Percentiles rank a stretch among this genome's conserved stretches.
These are phyloP conservation scores for Cyprinodon tularosa DNA, from an alignment of 2,113 vertebrate species.

Conservation along the genomic window DNA sequence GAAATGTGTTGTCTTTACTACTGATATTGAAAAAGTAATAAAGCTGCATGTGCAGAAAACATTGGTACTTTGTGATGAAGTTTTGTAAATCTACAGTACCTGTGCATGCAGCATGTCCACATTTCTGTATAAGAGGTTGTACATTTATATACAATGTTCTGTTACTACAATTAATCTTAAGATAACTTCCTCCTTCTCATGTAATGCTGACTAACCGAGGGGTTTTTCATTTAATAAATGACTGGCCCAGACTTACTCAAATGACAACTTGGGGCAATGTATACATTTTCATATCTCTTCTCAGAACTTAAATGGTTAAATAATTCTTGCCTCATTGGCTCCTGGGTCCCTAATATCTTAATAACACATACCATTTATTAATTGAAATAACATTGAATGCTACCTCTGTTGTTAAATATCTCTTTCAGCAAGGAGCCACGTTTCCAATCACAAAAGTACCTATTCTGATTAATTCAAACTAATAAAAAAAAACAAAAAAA, in stretches of 20 bases:
- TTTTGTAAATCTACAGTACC: neutral
- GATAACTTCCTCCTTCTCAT: constrained; percentile 28
- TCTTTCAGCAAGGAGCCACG: neutral
- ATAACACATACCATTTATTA: too few relatives aligned
- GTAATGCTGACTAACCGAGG: constrained; percentile 30
- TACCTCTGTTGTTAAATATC: fast-evolving
- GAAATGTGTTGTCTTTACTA: constrained; percentile 7
- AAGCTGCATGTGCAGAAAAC: constrained; percentile 5
- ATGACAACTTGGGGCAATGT: constrained; percentile 25
- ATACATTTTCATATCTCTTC: neutral
- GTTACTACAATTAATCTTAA: constrained; percentile 17
- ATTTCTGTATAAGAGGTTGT: constrained; percentile 8
- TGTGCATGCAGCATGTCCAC: constrained; percentile 11
- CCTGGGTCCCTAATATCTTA: too few relatives aligned
- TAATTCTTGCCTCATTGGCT: neutral
- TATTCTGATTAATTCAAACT: neutral
- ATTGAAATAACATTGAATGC: neutral
- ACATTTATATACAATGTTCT: constrained; percentile 23
- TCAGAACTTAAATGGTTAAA: neutral
- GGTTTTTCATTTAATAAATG: constrained; percentile 64
- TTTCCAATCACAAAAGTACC: neutral
- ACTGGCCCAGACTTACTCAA: constrained; percentile 55
- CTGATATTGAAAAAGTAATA: neutral
- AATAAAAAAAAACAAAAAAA: neutral
- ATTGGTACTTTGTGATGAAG: neutral